Base-by-base conservation (phyloP, 2,888 invertebrate genomes). In the Yponomeuta cagnagella region DNA sequence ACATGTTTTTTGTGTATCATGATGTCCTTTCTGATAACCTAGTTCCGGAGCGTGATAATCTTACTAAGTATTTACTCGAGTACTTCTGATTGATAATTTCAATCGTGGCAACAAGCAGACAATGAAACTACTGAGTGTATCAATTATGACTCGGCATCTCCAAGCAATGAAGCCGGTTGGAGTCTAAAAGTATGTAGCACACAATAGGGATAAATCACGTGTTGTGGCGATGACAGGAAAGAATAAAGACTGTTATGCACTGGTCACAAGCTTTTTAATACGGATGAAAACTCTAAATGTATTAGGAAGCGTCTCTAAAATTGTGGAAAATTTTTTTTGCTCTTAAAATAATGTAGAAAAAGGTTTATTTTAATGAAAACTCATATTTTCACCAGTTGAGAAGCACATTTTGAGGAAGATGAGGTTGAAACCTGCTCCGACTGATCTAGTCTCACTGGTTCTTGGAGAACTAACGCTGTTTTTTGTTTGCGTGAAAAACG, bases 11-110 rank as follows among this genome's bases (percentile, higher is more conserved):
- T 2, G 1, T 37, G 5, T 37, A 37, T 37, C 37, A 37, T 43
- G 43, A 43, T 43, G 43, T 43, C 43, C 43, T 5, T 12, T 37
- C 48, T 68, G 68, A 68, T 68, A 68, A 68, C 68, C 68, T 23
- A 68, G 43, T 68, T 68, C 48, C 23, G 43, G 43, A 48, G 43
- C 68, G 48, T 64, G 67, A 67, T 67, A 70, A 69, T 30, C n/a
- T 43, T 31, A 30, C 10, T n/a, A 30, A 64, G 70, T 15, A 10
- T 64, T 23, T 63, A 58, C 52, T 58, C 52, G 15, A 58, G 15
- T 58, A 15, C 15, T 15, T 58, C 12, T 58, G 52, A 58, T 58
- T 58, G 52, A 58, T 58, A 58, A 58, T 58, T 58, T 15, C 15
- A 58, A 4, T 58, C 52, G 52, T 58, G 12, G 52, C 52, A 58